Conservation (phyloP, 2,888 invertebrate genomes). For the Germaria angustata region DNA sequence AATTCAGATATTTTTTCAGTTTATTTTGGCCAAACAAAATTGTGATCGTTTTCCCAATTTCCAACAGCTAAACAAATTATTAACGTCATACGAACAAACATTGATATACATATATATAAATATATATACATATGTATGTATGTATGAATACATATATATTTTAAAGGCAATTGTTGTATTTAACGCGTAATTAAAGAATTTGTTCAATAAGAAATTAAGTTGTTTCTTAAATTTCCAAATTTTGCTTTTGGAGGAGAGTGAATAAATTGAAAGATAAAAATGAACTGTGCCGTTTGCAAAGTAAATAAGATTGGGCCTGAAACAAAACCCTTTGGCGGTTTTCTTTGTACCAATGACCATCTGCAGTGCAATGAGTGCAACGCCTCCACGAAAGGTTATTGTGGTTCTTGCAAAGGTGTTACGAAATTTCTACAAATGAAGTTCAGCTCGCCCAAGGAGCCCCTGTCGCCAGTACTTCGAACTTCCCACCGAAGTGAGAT, state of each 20-base stretch:
- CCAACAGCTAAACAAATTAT: constrained; percentile 1
- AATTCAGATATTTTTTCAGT: constrained; percentile 18
- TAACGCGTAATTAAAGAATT: not conserved
- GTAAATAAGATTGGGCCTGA: constrained; percentile 66
- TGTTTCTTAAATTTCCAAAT: not conserved
- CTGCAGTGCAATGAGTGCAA: constrained; percentile 65
- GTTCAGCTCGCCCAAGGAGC: constrained; percentile 6
- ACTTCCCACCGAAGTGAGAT: not conserved
- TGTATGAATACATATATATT: constrained; percentile 17
- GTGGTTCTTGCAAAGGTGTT: constrained; percentile 46
- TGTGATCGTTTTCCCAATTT: constrained; percentile 5
- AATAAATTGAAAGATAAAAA: constrained; percentile 29
- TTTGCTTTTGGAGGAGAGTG: not conserved
- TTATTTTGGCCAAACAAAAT: constrained; percentile 36
- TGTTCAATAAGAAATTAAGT: not conserved
- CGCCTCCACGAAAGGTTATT: constrained; percentile 10
- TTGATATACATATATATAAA: too few relatives aligned
- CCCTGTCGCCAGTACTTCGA: too few relatives aligned
- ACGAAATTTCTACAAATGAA: constrained; percentile 66
- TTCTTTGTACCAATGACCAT: constrained; percentile 65
- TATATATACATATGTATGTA: too few relatives aligned
- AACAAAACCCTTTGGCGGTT: constrained; percentile 65
- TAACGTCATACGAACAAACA: not conserved
- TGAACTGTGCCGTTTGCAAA: constrained; percentile 67
- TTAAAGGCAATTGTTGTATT: not conserved